Evolutionary conservation across 2,797 vertebrate genomes (phyloP), one percentile per base, ranked within the genome.

Genomic region (Lerista edwardsae): DNA sequence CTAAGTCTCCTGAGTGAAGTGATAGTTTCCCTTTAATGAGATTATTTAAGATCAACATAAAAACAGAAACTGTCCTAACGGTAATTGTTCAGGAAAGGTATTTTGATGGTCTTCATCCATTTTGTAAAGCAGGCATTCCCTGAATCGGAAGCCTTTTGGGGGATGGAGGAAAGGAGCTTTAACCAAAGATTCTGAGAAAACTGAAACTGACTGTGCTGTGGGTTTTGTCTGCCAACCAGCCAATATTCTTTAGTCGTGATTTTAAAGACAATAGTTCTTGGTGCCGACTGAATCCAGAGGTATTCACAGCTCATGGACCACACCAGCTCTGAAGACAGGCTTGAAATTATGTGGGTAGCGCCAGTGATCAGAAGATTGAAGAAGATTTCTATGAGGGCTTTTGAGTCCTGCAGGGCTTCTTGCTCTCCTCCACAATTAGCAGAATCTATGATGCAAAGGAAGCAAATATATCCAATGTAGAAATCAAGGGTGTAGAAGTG

Each of bases 291-390:
- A 47, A 51, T 51, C 79, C 51, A 62, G 21, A 72, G 76, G 65
- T 51, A 36, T 17, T 5, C 55, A 7, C n/a, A 79, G 77, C 76
- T 73, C 41, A 19, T 39, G 14, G 25, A 69, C 55, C 19, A 31
- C 69, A 71, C 57, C 7, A 19, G 23, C 74, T n/a, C 29, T 4
- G 9, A 71, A 41, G 59, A 25, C 10, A 82, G 31, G 55, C 73
- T 71, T 71, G 79, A 77, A 81, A 72, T 62, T 84, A 39, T 51
- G 73, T 64, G 34, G 78, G 74, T 55, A 47, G 19, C 55, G n/a
- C 39, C 73, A 71, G 55, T 4, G 34, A 72, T 64, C 51, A 44
- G 19, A 64, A 21, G 55, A 44, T 27, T 86, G 57, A 62, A 57
- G 51, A 75, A 61, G 39, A 71, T 55, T 71, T 82, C 59, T 36